These are phyloP conservation scores for Andinoacara biseriatus DNA, from an alignment of 2,113 vertebrate species.

Conservation along the genomic window DNA sequence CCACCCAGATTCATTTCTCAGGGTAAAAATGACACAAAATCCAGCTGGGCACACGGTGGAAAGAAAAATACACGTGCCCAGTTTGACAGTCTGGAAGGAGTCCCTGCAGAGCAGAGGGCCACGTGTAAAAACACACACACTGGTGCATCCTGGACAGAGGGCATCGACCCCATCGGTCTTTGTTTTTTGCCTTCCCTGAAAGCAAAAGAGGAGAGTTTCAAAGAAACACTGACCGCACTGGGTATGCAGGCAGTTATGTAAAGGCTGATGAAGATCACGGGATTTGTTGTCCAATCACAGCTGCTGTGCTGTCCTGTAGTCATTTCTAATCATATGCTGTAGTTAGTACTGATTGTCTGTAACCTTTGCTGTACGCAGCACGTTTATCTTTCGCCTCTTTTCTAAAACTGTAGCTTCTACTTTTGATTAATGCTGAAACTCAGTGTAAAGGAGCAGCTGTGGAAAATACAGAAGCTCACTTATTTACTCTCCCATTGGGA, in stretches of 20 bases:
- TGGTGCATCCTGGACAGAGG: not conserved
- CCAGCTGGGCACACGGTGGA: conserved; percentile 44
- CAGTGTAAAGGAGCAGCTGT: not conserved
- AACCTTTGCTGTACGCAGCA: fast-evolving
- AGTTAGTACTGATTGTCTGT: not conserved
- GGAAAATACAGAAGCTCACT: not conserved
- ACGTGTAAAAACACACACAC: not conserved
- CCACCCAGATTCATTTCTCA: conserved; percentile 68
- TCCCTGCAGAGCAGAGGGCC: not conserved
- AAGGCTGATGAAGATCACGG: not conserved
- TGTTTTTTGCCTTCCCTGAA: fast-evolving
- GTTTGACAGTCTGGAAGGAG: conserved; percentile 31
- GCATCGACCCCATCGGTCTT: not conserved
- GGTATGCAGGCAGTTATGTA: not conserved
- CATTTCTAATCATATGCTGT: not conserved
- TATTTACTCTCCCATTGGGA: not conserved
- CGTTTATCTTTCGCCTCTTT: not conserved
- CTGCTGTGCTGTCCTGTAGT: not conserved
- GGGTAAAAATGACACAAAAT: conserved; percentile 44
- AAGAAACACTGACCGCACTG: fast-evolving
- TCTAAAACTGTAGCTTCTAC: not conserved
- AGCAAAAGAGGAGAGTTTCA: not conserved
- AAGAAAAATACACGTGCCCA: conserved; percentile 7
- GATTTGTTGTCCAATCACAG: not conserved
- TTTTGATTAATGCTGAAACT: not conserved